phyloP scores from a whole-genome alignment of 23 tunicate genomes.

The Oikopleura dioica region DNA sequence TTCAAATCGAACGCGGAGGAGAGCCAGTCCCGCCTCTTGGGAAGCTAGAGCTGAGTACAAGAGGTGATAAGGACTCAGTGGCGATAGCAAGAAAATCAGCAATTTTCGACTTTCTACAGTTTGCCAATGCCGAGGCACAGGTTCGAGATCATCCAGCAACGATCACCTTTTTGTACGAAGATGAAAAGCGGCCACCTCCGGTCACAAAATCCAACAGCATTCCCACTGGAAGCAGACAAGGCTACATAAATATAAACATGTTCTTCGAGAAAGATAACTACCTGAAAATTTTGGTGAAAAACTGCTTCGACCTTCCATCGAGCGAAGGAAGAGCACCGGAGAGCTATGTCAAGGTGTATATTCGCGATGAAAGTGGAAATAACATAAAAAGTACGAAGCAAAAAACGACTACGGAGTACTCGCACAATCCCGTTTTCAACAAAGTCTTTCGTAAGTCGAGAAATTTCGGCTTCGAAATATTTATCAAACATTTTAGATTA shows the following conservation, averaged over 20 bases:
- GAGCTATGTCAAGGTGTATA: conserved; percentile 81
- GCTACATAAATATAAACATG: not conserved
- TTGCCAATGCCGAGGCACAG: not conserved
- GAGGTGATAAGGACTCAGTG: not conserved
- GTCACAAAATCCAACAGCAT: not conserved
- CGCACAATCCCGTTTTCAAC: conserved; percentile 74
- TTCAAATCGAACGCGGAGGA: not conserved
- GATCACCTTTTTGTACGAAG: conserved; percentile 4
- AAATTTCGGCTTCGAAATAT: too few relatives aligned
- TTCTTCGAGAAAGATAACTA: too few relatives aligned
- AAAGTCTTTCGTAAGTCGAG: conserved; percentile 45
- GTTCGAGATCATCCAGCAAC: not conserved
- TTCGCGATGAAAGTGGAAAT: conserved; percentile 24
- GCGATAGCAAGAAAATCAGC: not conserved
- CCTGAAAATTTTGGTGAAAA: too few relatives aligned
- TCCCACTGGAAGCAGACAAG: not conserved
- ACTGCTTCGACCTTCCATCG: conserved; percentile 15
- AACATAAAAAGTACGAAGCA: conserved; percentile 34
- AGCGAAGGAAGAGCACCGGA: conserved; percentile 75
- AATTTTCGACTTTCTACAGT: not conserved
- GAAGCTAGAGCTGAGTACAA: not conserved
- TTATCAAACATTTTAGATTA: too few relatives aligned
- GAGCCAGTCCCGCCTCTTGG: not conserved
- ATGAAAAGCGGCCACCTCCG: not conserved
- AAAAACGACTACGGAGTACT: conserved; percentile 61